Base-by-base conservation (phyloP, 2,113 vertebrate genomes). In the Stomatorhinus ivindoensis region DNA sequence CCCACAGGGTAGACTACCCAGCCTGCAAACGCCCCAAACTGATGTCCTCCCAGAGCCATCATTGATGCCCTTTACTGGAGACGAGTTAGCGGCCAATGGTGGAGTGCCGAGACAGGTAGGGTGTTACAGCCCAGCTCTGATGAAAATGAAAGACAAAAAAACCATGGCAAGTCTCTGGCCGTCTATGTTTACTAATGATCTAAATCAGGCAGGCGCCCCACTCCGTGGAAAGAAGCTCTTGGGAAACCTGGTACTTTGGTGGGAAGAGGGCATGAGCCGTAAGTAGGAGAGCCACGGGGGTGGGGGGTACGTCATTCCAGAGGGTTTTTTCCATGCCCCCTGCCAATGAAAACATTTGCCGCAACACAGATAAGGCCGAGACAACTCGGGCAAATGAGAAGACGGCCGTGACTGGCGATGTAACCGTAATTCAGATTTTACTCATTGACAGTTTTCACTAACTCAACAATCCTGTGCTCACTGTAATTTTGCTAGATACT, bases 281-380 rank as follows among this genome's bases (percentile, higher is more conserved):
- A 3, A 24, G 82, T 84, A 47, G 19, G 80, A 21, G 80, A 21
- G 82, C 13, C 82, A 13, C 4, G 69, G 69, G 35, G n/a, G 35
- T 39, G 44, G 73, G 73, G 69, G 31, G 31, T 4, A 87, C 86
- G 15, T 80, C 73, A 80, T 80, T 80, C 35, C 35, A 80, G 35
- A 80, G 73, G 73, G 31, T 15, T 80, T 58, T 87, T 58, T 58
- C 87, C 51, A n/a, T 61, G 53, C 53, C 55, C 21, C 51, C 53
- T 61, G 51, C 87, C 87, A 87, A 39, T 87, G 53, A 58, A 61
- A 87, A 61, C 31, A 87, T 65, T 21, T 87, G 53, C 4, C 21
- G 7, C 53, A 39, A 46, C 24, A 61, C 21, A 61, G 53, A 87
- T 61, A 61, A 65, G n/a, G n/a, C 11, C 7, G n/a, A 27, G 10